phyloP scores from a whole-genome alignment of 2,113 vertebrate species.

The Xyrauchen texanus region DNA sequence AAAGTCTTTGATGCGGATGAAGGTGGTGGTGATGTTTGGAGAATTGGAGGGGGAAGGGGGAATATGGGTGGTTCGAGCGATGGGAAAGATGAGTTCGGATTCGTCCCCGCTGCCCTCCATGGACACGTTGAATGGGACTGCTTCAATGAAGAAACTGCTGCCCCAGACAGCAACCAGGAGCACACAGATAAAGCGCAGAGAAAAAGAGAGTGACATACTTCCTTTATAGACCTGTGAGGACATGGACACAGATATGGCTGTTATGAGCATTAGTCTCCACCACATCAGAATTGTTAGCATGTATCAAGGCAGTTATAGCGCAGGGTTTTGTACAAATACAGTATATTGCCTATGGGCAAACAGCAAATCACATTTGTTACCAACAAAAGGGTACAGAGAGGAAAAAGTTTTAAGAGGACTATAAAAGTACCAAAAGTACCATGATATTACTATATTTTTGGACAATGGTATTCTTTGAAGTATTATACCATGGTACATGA shows the following conservation, averaged over 20 bases:
- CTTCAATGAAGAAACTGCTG: constrained; percentile 27
- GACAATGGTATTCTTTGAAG: no score
- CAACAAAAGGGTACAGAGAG: no score
- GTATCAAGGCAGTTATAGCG: no score
- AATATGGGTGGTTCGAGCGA: constrained; percentile 53
- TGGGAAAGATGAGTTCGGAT: constrained; percentile 74
- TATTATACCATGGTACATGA: no score
- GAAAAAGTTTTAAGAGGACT: no score
- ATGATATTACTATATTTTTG: no score
- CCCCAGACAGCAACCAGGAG: constrained; percentile 65
- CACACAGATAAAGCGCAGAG: constrained; percentile 58
- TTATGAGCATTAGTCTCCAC: neutral
- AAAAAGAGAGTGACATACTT: constrained; percentile 63
- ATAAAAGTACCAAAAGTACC: no score
- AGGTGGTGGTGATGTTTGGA: constrained; percentile 74
- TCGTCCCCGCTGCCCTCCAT: constrained; percentile 76
- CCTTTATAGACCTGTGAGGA: constrained; percentile 56
- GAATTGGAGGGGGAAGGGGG: constrained; percentile 39
- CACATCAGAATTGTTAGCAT: no score
- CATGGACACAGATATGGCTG: neutral
- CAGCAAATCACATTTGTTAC: no score
- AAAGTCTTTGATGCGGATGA: constrained; percentile 78
- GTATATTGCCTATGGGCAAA: no score
- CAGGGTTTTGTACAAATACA: no score
- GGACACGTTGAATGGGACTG: constrained; percentile 69